Evolutionary conservation across 2,797 vertebrate genomes (phyloP).

Genomic region (Macropodus opercularis): DNA sequence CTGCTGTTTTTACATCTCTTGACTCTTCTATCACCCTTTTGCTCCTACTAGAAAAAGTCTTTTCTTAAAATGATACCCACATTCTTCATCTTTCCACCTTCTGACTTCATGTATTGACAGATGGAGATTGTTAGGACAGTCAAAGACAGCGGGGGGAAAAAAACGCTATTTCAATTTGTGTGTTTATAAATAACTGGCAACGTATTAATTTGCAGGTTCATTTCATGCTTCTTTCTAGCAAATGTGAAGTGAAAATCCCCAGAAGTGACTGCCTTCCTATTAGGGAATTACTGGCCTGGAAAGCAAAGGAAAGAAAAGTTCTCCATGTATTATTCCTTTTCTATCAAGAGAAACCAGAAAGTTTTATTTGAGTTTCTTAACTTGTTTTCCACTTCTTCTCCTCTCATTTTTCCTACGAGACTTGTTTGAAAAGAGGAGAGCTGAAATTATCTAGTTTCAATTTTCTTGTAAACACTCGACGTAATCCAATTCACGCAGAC

Average conservation of each 20-base stretch:
- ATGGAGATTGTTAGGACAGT: constrained; percentile 9
- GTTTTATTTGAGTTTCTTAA: constrained; percentile 32
- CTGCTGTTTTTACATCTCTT: constrained; percentile 42
- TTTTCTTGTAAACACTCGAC: constrained; percentile 40
- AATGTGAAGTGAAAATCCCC: constrained; percentile 26
- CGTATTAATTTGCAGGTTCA: constrained; percentile 30
- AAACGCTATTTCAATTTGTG: constrained; percentile 28
- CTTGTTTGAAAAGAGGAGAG: constrained; percentile 28
- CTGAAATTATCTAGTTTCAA: constrained; percentile 32
- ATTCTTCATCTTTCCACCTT: constrained; percentile 10
- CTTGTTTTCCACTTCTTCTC: constrained; percentile 28
- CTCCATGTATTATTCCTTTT: constrained; percentile 50
- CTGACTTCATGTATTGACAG: constrained; percentile 1
- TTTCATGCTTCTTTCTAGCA: constrained; percentile 38
- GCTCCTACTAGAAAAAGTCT: constrained; percentile 19
- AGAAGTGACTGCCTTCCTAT: constrained; percentile 43
- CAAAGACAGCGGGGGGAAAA: constrained; percentile 10
- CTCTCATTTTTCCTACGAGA: constrained; percentile 36
- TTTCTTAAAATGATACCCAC: constrained; percentile 15
- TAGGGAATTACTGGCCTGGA: constrained; percentile 40
- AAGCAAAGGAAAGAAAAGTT: constrained; percentile 36
- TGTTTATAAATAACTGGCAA: constrained; percentile 29
- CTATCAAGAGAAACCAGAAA: constrained; percentile 28
- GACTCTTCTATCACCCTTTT: constrained; percentile 27
- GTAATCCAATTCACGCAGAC: constrained; percentile 24